phyloP scores from a whole-genome alignment of 2,113 vertebrate species.

The Lepisosteus oculatus region DNA sequence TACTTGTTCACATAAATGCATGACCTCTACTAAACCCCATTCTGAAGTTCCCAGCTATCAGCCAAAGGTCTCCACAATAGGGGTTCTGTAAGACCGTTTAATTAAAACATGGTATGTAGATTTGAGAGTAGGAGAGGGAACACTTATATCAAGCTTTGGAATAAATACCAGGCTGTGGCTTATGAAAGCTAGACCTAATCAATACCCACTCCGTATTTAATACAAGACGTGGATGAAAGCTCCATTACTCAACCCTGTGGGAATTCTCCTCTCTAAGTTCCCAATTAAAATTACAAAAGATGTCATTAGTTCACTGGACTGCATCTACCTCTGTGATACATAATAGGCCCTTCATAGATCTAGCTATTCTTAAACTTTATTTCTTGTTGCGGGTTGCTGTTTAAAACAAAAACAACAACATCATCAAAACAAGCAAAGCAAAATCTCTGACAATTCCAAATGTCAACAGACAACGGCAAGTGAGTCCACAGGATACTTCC shows the following conservation, averaged over 20 bases:
- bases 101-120: constrained; percentile 23
- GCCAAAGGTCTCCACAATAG: neutral
- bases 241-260: neutral
- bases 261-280: neutral
- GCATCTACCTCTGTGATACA: neutral
- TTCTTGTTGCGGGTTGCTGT: neutral
- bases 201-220: constrained; percentile 17
- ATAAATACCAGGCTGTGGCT: constrained; percentile 10
- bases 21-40: neutral
- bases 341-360: neutral
- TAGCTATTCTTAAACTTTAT: neutral
- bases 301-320: neutral
- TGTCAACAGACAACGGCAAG: too few relatives aligned
- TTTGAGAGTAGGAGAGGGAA: neutral
- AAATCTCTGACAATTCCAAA: too few relatives aligned
- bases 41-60: neutral
- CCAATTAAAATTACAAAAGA: neutral
- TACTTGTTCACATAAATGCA: neutral
- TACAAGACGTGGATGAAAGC: constrained; percentile 12
- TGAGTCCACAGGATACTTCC: too few relatives aligned
- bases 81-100: constrained; percentile 2
- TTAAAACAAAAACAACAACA: neutral
- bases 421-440: too few relatives aligned
- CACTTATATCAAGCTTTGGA: constrained; percentile 13
- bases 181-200: constrained; percentile 17